These are phyloP conservation scores for Camponotus floridanus DNA, from an alignment of 1,140 invertebrate species.

Conservation along the genomic window DNA sequence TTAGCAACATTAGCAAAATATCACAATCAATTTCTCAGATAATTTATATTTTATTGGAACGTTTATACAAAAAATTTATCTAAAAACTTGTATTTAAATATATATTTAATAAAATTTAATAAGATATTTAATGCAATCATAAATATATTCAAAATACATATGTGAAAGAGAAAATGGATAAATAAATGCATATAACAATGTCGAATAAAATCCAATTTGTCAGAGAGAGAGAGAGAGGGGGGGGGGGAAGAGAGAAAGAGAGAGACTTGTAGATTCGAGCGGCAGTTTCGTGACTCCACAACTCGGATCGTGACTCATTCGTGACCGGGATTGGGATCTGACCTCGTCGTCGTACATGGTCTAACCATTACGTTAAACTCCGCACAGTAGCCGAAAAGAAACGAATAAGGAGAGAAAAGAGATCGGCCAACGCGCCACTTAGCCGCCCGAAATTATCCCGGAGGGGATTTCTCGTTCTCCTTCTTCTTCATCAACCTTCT, in stretches of 20 bases:
- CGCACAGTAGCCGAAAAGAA: constrained; percentile 66
- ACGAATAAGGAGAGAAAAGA: constrained; percentile 32
- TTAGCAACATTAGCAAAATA: not conserved
- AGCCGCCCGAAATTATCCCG: constrained; percentile 45
- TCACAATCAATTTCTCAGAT: not conserved
- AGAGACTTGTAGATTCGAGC: constrained; percentile 38
- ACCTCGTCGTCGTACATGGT: constrained; percentile 70
- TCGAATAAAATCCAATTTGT: constrained; percentile 1
- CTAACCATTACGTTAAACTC: constrained; percentile 72
- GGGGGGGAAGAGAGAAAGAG: not conserved
- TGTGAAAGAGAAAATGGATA: not conserved
- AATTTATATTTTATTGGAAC: not conserved
- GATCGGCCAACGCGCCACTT: constrained; percentile 45
- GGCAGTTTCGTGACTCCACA: constrained; percentile 68
- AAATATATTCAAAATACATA: not conserved
- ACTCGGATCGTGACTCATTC: constrained; percentile 73
- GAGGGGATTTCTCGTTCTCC: constrained; percentile 2
- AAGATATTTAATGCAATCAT: not conserved
- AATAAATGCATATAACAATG: not conserved
- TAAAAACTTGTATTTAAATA: not conserved
- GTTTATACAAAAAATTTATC: not conserved
- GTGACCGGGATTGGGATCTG: constrained; percentile 73
- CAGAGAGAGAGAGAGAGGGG: not conserved
- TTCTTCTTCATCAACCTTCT: not conserved
- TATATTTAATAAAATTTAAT: not conserved